These are phyloP conservation scores for Apamea crenata DNA, from an alignment of 2,888 invertebrate genomes.

Conservation along the genomic window DNA sequence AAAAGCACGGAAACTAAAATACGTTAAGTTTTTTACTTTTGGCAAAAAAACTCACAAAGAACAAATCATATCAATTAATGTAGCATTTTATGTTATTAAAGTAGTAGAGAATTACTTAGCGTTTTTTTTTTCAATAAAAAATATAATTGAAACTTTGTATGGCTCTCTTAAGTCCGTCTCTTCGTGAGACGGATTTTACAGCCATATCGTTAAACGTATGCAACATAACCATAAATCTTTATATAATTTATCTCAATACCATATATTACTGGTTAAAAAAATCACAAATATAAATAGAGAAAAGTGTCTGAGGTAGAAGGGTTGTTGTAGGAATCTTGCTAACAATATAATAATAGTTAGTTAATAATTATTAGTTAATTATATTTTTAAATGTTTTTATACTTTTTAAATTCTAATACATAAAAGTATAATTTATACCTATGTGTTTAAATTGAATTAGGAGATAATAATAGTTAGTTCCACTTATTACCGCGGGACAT, in stretches of 20 bases:
- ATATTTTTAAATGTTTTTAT: too few species aligned
- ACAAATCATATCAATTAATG: not conserved
- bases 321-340: not conserved
- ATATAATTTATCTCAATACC: not conserved
- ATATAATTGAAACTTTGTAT: too few species aligned
- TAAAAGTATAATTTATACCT: too few species aligned
- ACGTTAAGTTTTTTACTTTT: too few species aligned
- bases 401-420: too few species aligned
- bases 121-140: conserved; percentile 14
- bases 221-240: not conserved
- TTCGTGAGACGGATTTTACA: not conserved
- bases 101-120: not conserved
- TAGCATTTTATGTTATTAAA: conserved; percentile 4
- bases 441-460: too few species aligned
- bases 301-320: not conserved
- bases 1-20: not conserved
- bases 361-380: too few species aligned
- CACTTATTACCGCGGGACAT: not conserved
- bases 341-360: not conserved
- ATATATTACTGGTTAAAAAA: not conserved
- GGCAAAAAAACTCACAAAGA: not conserved
- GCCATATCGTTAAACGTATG: not conserved
- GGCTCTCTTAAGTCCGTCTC: not conserved
- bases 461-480: not conserved
- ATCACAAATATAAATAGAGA: not conserved